phyloP scores from a whole-genome alignment of 1,140 invertebrate species.

The Kradibia gibbosae region DNA sequence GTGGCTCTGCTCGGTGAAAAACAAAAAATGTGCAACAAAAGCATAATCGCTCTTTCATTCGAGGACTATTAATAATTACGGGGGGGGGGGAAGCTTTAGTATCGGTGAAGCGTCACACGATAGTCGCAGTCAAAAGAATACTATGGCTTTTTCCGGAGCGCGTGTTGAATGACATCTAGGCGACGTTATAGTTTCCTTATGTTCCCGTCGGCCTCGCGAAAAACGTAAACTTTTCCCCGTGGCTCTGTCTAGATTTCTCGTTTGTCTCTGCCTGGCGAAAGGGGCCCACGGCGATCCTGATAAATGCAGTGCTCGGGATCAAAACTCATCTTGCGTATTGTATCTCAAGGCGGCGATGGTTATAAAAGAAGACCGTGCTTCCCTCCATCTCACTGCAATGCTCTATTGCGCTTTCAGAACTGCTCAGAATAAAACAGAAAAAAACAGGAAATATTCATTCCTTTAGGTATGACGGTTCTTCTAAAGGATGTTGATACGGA shows the following conservation, averaged over 20 bases:
- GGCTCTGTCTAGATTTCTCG: constrained; percentile 56
- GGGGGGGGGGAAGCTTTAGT: constrained; percentile 7
- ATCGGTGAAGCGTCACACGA: not conserved
- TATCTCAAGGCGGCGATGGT: constrained; percentile 50
- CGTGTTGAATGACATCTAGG: not conserved
- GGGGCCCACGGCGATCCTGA: constrained; percentile 52
- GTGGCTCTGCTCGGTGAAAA: not conserved
- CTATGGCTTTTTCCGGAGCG: not conserved
- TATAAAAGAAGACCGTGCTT: constrained; percentile 48
- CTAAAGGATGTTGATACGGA: not conserved
- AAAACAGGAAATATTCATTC: constrained; percentile 19
- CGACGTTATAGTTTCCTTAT: constrained; percentile 18
- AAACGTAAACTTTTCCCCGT: constrained; percentile 48
- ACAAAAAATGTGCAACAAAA: not conserved
- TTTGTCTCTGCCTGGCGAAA: constrained; percentile 55
- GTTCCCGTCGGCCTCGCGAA: not conserved
- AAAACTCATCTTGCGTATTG: constrained; percentile 62
- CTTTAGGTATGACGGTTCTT: not conserved
- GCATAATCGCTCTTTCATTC: constrained; percentile 11
- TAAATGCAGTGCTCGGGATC: constrained; percentile 59
- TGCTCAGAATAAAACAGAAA: constrained; percentile 8
- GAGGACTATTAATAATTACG: constrained; percentile 25
- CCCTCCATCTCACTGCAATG: not conserved
- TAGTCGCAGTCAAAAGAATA: not conserved
- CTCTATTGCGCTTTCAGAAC: not conserved